These are phyloP conservation scores for Periophthalmus modestus DNA, from an alignment of 2,113 vertebrate species.

Conservation along the genomic window DNA sequence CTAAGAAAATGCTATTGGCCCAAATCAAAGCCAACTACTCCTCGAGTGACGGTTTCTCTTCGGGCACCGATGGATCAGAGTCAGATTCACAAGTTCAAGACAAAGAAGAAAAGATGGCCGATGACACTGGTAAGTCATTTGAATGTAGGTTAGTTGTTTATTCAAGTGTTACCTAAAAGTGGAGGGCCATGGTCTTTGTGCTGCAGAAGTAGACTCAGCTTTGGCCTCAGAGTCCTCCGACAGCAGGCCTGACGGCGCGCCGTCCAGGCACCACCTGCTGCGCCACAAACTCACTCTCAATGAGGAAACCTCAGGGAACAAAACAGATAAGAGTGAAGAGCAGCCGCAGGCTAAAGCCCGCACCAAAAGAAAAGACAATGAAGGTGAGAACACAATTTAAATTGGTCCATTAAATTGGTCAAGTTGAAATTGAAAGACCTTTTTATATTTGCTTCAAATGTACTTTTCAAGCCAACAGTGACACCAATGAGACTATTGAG, in stretches of 20 bases:
- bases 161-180: neutral
- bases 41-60: constrained; percentile 83
- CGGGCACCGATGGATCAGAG: constrained; percentile 77
- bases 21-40: constrained; percentile 95
- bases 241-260: constrained; percentile 66
- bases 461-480: constrained; percentile 62
- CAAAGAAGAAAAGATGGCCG: constrained; percentile 23
- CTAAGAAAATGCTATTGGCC: constrained; percentile 98
- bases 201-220: constrained; percentile 37
- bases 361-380: constrained; percentile 15
- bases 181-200: constrained; percentile 1
- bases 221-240: constrained; percentile 67
- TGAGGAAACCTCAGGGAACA: constrained; percentile 77
- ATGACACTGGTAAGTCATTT: constrained; percentile 78
- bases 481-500: constrained; percentile 24
- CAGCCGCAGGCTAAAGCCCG: constrained; percentile 61
- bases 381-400: neutral
- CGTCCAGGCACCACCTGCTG: constrained; percentile 86
- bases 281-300: constrained; percentile 84
- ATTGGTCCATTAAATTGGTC: neutral
- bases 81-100: constrained; percentile 73
- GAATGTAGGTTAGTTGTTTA: neutral
- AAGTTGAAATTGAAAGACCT: neutral
- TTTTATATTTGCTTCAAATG: constrained; percentile 14
- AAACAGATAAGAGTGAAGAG: constrained; percentile 68